Conservation (phyloP, 2,888 invertebrate genomes). For the Priocnemis perturbator region DNA sequence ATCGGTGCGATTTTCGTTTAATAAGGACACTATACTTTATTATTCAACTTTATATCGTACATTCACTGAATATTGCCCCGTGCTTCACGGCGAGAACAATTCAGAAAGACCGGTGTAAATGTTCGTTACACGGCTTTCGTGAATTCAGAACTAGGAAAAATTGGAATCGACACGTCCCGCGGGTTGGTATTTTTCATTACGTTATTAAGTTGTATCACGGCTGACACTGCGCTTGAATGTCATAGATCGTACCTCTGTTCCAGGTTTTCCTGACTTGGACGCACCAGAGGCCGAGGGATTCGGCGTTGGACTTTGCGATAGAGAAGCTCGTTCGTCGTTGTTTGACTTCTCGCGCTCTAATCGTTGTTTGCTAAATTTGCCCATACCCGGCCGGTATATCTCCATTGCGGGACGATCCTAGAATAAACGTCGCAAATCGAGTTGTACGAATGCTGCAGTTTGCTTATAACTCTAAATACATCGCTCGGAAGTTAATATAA, state of each 20-base stretch:
- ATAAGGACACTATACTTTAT: constrained; percentile 35
- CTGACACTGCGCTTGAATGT: constrained; percentile 72
- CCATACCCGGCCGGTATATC: constrained; percentile 93
- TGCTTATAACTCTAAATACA: too few species aligned
- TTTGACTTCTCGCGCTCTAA: constrained; percentile 71
- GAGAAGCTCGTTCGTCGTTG: constrained; percentile 69
- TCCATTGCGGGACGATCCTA: constrained; percentile 93
- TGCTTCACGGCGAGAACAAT: too few species aligned
- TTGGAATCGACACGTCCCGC: not conserved
- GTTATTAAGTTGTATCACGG: constrained; percentile 65
- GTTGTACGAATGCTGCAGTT: constrained; percentile 1
- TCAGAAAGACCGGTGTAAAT: constrained; percentile 47
- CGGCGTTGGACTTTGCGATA: constrained; percentile 72
- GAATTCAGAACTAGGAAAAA: constrained; percentile 17
- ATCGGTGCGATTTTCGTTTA: too few species aligned
- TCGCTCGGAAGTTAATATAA: too few species aligned
- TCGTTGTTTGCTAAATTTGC: constrained; percentile 84
- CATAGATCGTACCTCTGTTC: constrained; percentile 71
- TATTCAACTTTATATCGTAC: constrained; percentile 40
- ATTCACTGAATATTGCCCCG: constrained; percentile 32
- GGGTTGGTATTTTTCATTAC: not conserved
- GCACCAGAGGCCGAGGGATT: constrained; percentile 44
- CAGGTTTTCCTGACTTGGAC: constrained; percentile 58
- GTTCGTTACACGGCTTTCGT: constrained; percentile 20
- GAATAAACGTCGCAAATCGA: not conserved